Evolutionary conservation across 2,113 vertebrate genomes (phyloP).

Genomic region (Silurus meridionalis): DNA sequence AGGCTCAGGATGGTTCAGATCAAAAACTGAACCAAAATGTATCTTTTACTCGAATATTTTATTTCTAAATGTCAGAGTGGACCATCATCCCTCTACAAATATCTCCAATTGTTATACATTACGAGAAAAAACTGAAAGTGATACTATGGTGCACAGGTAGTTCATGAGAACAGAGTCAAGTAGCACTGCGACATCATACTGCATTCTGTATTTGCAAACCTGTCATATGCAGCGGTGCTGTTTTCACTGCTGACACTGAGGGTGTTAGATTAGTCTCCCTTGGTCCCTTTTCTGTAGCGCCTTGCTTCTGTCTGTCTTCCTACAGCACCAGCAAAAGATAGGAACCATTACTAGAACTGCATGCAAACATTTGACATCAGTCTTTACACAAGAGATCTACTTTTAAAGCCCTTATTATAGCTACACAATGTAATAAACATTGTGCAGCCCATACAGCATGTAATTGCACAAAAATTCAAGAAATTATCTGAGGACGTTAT

Average conservation of each 20-base stretch:
- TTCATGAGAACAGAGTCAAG: neutral
- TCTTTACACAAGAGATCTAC: neutral
- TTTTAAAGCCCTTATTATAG: no score
- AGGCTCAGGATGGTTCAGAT: neutral
- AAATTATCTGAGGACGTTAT: neutral
- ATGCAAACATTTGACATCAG: neutral
- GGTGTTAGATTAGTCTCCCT: neutral
- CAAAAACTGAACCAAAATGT: neutral
- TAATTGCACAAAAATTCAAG: neutral
- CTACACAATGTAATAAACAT: neutral
- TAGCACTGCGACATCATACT: neutral
- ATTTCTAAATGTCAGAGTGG: neutral
- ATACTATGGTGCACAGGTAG: neutral
- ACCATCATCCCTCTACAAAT: neutral
- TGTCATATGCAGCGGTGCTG: slow-evolving; percentile 30
- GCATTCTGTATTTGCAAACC: neutral
- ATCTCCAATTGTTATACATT: neutral
- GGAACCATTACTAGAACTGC: neutral
- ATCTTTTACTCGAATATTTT: neutral
- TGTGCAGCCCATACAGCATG: neutral
- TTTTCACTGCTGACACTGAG: neutral
- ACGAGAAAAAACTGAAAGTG: neutral
- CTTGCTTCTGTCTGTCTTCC: slow-evolving; percentile 14
- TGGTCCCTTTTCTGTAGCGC: neutral
- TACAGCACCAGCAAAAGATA: neutral